Conservation (phyloP, 2,888 invertebrate species). For the Eupithecia centaureata region DNA sequence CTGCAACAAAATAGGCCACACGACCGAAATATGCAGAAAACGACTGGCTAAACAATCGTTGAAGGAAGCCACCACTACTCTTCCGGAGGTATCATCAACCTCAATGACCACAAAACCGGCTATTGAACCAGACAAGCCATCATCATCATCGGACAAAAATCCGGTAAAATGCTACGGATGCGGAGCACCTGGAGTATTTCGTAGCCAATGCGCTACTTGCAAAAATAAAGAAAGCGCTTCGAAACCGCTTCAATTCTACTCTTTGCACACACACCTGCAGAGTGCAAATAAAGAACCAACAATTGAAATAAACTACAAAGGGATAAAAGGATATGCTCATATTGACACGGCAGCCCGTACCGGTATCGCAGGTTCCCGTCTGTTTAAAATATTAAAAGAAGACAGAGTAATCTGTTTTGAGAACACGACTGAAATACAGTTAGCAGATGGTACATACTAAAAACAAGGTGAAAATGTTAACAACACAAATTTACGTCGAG, state of each 20-base stretch:
- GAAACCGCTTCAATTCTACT: neutral
- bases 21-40: neutral
- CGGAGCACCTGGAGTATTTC: neutral
- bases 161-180: conserved; percentile 5
- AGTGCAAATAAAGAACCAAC: neutral
- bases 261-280: neutral
- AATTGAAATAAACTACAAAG: neutral
- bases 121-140: neutral
- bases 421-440: neutral
- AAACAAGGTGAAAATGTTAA: neutral
- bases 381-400: neutral
- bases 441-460: neutral
- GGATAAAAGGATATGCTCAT: neutral
- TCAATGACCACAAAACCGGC: neutral
- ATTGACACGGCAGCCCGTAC: neutral
- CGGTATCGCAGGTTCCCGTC: neutral
- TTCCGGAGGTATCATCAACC: neutral
- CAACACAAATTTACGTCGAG: neutral
- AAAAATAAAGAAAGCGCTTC: neutral
- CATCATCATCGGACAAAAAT: neutral
- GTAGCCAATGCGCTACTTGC: neutral
- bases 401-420: neutral
- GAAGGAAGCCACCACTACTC: neutral
- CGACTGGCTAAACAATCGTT: neutral
- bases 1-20: neutral